These are phyloP conservation scores for Columba guinea DNA, from an alignment of 2,797 vertebrate species.

Conservation along the genomic window DNA sequence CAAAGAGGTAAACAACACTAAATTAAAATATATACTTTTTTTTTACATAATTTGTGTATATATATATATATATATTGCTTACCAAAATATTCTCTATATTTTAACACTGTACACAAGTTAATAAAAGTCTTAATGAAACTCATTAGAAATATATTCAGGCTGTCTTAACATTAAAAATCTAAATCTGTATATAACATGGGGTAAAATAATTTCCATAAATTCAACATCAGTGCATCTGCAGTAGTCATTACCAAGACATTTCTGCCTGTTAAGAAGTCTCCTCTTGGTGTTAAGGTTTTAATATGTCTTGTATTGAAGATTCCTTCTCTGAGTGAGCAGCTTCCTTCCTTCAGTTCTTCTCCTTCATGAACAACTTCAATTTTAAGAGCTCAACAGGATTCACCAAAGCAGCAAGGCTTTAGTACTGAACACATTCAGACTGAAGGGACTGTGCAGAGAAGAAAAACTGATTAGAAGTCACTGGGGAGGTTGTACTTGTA, in stretches of 20 bases:
- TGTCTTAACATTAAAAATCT: constrained; percentile 64
- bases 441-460: constrained; percentile 89
- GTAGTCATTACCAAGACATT: constrained; percentile 62
- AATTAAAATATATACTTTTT: constrained; percentile 78
- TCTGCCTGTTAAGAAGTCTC: constrained; percentile 51
- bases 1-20: constrained; percentile 48
- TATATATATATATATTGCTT: constrained; percentile 70
- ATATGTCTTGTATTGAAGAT: constrained; percentile 33
- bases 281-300: constrained; percentile 40
- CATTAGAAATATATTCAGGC: constrained; percentile 72
- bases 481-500: background rate
- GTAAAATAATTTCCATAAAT: constrained; percentile 52
- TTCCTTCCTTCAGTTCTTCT: constrained; percentile 25
- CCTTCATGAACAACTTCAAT: background rate
- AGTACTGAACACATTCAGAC: constrained; percentile 89
- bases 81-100: constrained; percentile 76
- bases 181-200: constrained; percentile 41
- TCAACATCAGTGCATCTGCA: constrained; percentile 72
- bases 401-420: constrained; percentile 77
- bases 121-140: constrained; percentile 68
- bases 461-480: constrained; percentile 72
- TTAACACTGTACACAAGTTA: constrained; percentile 78
- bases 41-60: constrained; percentile 62
- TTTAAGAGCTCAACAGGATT: constrained; percentile 60
- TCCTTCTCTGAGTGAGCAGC: constrained; percentile 17